These are phyloP conservation scores for Chlamydotis undulata DNA, from an alignment of 2,113 vertebrate genomes.

Conservation along the genomic window DNA sequence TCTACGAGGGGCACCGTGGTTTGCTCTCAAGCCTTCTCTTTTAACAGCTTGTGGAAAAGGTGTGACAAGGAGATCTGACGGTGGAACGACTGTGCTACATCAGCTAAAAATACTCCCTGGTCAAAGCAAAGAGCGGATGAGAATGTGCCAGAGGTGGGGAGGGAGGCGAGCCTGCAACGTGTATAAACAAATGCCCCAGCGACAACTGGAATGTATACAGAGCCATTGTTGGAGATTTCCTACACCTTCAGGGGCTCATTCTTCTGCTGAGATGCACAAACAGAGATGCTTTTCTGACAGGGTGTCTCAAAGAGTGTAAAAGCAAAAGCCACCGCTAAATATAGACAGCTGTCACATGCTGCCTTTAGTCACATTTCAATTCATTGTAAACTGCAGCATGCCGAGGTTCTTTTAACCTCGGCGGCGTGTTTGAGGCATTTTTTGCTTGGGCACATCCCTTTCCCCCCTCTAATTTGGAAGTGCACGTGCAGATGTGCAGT, in stretches of 20 bases:
- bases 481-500: not conserved
- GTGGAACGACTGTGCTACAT: not conserved
- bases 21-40: not conserved
- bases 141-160: constrained; percentile 14
- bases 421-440: not conserved
- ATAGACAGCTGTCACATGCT: constrained; percentile 62
- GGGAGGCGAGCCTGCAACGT: not conserved
- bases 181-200: constrained; percentile 24
- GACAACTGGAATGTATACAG: constrained; percentile 18
- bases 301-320: constrained; percentile 53
- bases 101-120: constrained; percentile 34
- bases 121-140: not conserved
- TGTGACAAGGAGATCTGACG: not conserved
- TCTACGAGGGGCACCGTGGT: fast-evolving
- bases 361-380: constrained; percentile 64
- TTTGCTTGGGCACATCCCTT: not conserved
- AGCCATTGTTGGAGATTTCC: constrained; percentile 42
- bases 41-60: not conserved
- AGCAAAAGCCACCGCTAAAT: constrained; percentile 55
- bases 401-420: constrained; percentile 7
- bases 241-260: constrained; percentile 58
- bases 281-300: constrained; percentile 54
- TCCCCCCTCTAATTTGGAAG: not conserved
- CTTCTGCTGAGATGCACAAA: constrained; percentile 62
- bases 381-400: constrained; percentile 55